Evolutionary conservation across 2,888 invertebrate species (phyloP).

Genomic region (Pristionchus exspectatus): DNA sequence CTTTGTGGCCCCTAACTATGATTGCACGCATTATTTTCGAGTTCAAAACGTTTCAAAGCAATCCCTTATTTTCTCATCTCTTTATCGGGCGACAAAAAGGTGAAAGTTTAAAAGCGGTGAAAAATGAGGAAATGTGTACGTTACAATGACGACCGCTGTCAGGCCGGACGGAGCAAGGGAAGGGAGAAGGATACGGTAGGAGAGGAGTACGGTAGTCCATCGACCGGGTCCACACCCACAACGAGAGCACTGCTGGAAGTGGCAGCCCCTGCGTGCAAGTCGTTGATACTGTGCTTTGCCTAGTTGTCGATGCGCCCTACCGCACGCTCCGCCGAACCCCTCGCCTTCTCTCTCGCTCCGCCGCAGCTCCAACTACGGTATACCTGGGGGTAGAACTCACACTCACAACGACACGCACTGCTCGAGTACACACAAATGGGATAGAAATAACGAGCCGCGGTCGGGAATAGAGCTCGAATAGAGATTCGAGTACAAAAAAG

Average conservation of each 20-base stretch:
- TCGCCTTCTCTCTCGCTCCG: background rate
- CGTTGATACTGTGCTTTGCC: conserved; percentile 26
- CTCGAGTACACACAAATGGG: conserved; percentile 43
- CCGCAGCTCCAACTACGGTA: conserved; percentile 17
- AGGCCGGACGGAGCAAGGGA: background rate
- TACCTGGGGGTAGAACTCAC: conserved; percentile 46
- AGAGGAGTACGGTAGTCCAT: conserved; percentile 23
- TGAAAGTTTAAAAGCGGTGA: background rate
- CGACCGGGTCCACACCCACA: conserved; percentile 42
- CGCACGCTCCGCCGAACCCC: conserved; percentile 6
- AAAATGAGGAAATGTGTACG: conserved; percentile 38
- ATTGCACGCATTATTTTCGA: too few species aligned
- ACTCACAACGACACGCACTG: conserved; percentile 26
- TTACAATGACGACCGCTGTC: conserved; percentile 9
- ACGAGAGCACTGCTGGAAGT: background rate
- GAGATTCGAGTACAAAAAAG: conserved; percentile 43
- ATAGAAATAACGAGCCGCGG: background rate
- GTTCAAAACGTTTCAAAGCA: background rate
- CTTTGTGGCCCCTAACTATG: too few species aligned
- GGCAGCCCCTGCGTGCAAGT: conserved; percentile 17
- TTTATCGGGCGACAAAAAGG: conserved; percentile 25
- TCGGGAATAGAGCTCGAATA: conserved; percentile 51
- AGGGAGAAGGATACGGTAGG: conserved; percentile 15
- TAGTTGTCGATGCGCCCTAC: conserved; percentile 14
- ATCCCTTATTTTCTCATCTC: conserved; percentile 11